These are phyloP conservation scores for Drosophila neutralis DNA, from an alignment of 2,888 invertebrate species.

Conservation along the genomic window DNA sequence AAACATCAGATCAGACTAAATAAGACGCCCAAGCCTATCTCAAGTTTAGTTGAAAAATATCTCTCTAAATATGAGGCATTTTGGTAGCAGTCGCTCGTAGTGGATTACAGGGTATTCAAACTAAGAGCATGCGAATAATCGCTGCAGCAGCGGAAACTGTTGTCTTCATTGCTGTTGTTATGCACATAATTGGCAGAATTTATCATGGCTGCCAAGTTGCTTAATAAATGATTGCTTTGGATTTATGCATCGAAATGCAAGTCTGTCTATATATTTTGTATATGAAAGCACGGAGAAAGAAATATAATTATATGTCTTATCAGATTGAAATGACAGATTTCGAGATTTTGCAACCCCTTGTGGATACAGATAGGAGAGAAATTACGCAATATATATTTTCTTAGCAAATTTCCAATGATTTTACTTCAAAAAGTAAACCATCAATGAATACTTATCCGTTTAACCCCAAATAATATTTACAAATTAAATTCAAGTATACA, in stretches of 20 bases:
- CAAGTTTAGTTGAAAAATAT: no score
- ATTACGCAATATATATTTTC: background rate
- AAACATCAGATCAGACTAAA: background rate
- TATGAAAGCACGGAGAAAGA: background rate
- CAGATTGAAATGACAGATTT: background rate
- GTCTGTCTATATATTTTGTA: background rate
- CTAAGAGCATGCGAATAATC: conserved; percentile 3
- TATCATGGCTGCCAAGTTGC: conserved; percentile 24
- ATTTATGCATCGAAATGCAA: conserved; percentile 12
- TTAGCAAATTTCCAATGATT: background rate
- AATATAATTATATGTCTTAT: background rate
- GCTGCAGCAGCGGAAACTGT: conserved; percentile 28
- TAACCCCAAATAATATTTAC: background rate
- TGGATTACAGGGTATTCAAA: background rate
- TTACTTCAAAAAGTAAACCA: background rate
- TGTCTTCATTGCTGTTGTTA: conserved; percentile 16
- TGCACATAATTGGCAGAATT: conserved; percentile 33
- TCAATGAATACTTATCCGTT: background rate
- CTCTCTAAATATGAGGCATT: no score
- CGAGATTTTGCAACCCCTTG: background rate
- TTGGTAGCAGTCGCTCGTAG: background rate
- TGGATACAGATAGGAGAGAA: background rate
- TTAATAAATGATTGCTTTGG: conserved; percentile 27
- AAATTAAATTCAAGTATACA: background rate
- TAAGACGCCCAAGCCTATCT: background rate